Evolutionary conservation across 2,797 vertebrate genomes (phyloP), one percentile per base, ranked within the genome.

Genomic region (Labeo calbasu): DNA sequence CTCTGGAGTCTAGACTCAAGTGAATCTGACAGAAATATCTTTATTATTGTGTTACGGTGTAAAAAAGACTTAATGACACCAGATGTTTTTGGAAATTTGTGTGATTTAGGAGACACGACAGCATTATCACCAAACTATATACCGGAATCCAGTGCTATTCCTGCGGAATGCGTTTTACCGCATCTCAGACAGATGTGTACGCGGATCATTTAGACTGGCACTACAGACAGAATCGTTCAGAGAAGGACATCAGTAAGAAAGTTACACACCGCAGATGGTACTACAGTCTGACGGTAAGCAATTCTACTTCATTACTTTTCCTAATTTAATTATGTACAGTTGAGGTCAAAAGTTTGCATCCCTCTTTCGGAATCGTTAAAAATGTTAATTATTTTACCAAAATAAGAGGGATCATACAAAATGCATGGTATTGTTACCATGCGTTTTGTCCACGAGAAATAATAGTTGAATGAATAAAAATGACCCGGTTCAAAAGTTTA

Each of bases 121-220:
- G 96, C 66, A 95, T 98, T 88, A 97, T 99, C 90, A 97, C 95
- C 23, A 94, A 96, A 78, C 93, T 99, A 12, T 99, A 99, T 92
- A 98, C 98, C 59, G 98, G 98, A 84, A 99, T 99, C 92, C 98
- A 99, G 94, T 99, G 98, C 92, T 99, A 99, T 53, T 96, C 98
- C 0, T 99, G 98, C 91, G 98, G 97, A 88, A 98, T 99, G 98
- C 96, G 98, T 79, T 99, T 99, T 92, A 99, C 97, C 0, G 91
- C 96, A 8, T 95, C 96, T 8, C 98, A 99, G 92, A 99, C 98
- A 0, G 98, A 99, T 89, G 94, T 99, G 81, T 99, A 99, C 69
- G 98, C 98, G 0, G 98, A 99, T 93, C 98, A 99, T 86, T 94
- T 99, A 91, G 98, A 99, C 86, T 99, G 98, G 98, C 98, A 99